These are phyloP conservation scores for Aplocera efformata DNA, from an alignment of 2,888 invertebrate species.

Conservation along the genomic window DNA sequence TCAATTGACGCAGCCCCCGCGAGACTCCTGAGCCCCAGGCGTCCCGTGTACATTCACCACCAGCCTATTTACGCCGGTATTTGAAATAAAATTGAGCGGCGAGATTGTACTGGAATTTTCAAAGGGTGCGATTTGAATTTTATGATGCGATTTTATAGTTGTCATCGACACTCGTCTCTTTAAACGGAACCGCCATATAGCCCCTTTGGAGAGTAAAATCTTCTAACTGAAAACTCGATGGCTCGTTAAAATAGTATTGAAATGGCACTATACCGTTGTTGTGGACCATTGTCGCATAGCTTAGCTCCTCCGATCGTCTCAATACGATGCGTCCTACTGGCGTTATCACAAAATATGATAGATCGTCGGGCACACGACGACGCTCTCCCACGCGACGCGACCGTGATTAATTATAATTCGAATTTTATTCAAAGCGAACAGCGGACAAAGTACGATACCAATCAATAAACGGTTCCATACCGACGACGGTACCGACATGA, in stretches of 20 bases:
- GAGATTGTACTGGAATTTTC: slow-evolving; percentile 66
- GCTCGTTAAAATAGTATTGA: slow-evolving; percentile 36
- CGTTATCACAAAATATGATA: slow-evolving; percentile 81
- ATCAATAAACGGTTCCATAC: slow-evolving; percentile 80
- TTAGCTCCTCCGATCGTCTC: slow-evolving; percentile 59
- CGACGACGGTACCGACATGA: slow-evolving; percentile 75
- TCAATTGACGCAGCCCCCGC: slow-evolving; percentile 72
- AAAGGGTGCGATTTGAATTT: slow-evolving; percentile 64
- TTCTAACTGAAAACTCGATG: slow-evolving; percentile 32
- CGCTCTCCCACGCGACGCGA: slow-evolving; percentile 76
- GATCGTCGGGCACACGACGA: slow-evolving; percentile 70
- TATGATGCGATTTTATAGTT: slow-evolving; percentile 69
- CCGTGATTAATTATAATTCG: slow-evolving; percentile 80
- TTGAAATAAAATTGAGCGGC: slow-evolving; percentile 70
- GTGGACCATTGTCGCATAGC: slow-evolving; percentile 57
- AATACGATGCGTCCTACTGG: slow-evolving; percentile 72
- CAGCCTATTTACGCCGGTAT: slow-evolving; percentile 68
- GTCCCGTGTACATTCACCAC: slow-evolving; percentile 61
- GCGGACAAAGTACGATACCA: slow-evolving; percentile 79
- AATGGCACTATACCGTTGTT: slow-evolving; percentile 53
- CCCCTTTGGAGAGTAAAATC: slow-evolving; percentile 44
- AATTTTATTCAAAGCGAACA: slow-evolving; percentile 81
- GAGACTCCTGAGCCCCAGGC: slow-evolving; percentile 52
- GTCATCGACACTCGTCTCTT: slow-evolving; percentile 58
- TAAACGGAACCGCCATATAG: slow-evolving; percentile 43